phyloP scores from a whole-genome alignment of 2,797 vertebrate species.

The Columba guinea region DNA sequence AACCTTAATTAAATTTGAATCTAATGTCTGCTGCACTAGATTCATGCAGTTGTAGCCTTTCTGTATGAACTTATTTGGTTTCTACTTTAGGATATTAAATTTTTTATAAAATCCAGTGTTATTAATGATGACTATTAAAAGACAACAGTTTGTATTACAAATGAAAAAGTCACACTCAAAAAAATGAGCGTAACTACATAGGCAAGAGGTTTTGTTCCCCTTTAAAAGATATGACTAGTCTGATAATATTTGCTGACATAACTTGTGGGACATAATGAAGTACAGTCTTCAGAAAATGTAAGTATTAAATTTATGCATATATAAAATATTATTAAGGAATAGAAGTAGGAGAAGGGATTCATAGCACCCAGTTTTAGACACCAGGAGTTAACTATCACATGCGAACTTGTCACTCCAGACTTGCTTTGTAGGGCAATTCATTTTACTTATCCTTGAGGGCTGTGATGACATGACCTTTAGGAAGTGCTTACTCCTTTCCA shows the following conservation, averaged over 20 bases:
- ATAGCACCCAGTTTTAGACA: background rate
- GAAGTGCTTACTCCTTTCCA: background rate
- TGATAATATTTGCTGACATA: background rate
- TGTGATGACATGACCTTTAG: background rate
- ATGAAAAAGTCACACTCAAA: background rate
- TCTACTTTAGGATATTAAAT: background rate
- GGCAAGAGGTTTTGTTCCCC: background rate
- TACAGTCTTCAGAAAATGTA: background rate
- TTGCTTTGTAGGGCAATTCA: background rate
- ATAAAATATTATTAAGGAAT: background rate
- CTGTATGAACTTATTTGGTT: background rate
- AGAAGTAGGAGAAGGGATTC: background rate
- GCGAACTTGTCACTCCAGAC: background rate
- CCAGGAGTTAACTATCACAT: background rate
- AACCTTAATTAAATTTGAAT: background rate
- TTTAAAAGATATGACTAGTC: background rate
- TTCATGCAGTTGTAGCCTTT: background rate
- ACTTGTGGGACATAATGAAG: background rate
- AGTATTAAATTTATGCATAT: background rate
- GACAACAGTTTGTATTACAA: background rate
- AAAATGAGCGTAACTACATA: background rate
- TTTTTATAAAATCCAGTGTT: background rate
- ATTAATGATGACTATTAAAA: background rate
- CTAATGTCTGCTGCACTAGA: background rate
- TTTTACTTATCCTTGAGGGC: background rate